Evolutionary conservation across 92 coral and sea anemone genomes (phyloP).

Genomic region (Ricordea florida): DNA sequence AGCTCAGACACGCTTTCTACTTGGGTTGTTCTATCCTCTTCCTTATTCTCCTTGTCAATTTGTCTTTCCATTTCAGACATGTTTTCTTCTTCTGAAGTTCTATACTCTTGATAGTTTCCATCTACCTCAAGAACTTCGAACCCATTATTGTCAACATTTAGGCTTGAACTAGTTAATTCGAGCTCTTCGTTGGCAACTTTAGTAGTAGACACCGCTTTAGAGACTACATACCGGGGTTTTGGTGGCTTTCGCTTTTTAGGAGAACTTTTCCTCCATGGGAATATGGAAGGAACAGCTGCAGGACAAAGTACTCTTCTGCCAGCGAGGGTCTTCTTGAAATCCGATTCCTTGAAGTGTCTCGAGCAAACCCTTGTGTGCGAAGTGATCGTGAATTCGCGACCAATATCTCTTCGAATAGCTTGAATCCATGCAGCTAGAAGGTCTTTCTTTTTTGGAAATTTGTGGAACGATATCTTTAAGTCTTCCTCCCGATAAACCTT

Average conservation of each 20-base stretch:
- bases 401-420: constrained; percentile 73
- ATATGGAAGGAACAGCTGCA: constrained; percentile 44
- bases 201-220: too few species aligned
- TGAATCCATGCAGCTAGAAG: constrained; percentile 56
- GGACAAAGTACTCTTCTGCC: constrained; percentile 24
- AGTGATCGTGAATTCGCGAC: constrained; percentile 46
- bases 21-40: too few species aligned
- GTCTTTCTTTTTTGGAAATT: constrained; percentile 51
- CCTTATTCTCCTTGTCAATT: too few species aligned
- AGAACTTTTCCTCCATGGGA: constrained; percentile 37
- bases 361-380: constrained; percentile 64
- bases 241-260: constrained; percentile 15
- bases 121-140: too few species aligned
- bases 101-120: too few species aligned
- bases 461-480: constrained; percentile 51
- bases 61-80: too few species aligned
- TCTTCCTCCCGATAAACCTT: constrained; percentile 57
- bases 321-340: constrained; percentile 30
- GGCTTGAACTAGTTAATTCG: background rate
- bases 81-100: too few species aligned
- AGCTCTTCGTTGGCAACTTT: background rate
- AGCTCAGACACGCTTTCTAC: too few species aligned
- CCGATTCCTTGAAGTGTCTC: constrained; percentile 61
- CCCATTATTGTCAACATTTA: background rate
- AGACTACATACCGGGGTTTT: background rate